Base-by-base conservation (phyloP, 2,113 vertebrate species). In the Columba livia region DNA sequence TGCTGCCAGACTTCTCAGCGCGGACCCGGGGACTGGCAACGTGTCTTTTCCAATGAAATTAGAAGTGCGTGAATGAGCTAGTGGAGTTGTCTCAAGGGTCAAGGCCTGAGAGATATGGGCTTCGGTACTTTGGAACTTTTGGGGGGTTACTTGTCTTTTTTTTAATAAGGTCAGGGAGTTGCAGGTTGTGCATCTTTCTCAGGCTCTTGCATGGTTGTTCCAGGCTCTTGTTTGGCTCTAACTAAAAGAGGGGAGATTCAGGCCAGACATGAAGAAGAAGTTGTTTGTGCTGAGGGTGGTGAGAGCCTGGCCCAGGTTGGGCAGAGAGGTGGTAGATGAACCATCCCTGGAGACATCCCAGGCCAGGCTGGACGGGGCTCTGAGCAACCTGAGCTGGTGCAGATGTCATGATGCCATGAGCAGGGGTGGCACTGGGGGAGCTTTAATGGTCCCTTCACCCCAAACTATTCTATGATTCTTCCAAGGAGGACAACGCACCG, bases 21-120 rank as follows among this genome's bases (percentile, higher is more conserved):
- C 0, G 0, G 64, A 31, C 50, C 69, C 21, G 44, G 51, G 53
- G 10, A 56, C 40, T 14, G 42, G 54, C 15, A 14, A 0, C 0
- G 1, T 66, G 79, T 54, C 64, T 54, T 70, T 62, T 10, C 62
- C 94, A 78, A 19, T n/a, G 56, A 73, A 70, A 38, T 40, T 5
- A 17, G 11, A 34, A 56, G n/a, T 12, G 72, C 61, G 3, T 62
- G 85, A 75, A 25, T 70, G n/a, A 31, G 31, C 67, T 38, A 42
- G 29, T 7, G 28, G 50, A 51, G 66, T 14, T 65, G 34, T 58
- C 42, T 42, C 26, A 5, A 17, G 54, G 72, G 74, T 15, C 47
- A 56, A 74, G 60, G 15, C 31, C 57, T 57, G 53, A 91, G 69
- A 57, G 29, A 53, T 3, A 42, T 65, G 73, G 15, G 8, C 75